These are phyloP conservation scores for Syngnathus floridae DNA, from an alignment of 2,113 vertebrate species.

Conservation along the genomic window DNA sequence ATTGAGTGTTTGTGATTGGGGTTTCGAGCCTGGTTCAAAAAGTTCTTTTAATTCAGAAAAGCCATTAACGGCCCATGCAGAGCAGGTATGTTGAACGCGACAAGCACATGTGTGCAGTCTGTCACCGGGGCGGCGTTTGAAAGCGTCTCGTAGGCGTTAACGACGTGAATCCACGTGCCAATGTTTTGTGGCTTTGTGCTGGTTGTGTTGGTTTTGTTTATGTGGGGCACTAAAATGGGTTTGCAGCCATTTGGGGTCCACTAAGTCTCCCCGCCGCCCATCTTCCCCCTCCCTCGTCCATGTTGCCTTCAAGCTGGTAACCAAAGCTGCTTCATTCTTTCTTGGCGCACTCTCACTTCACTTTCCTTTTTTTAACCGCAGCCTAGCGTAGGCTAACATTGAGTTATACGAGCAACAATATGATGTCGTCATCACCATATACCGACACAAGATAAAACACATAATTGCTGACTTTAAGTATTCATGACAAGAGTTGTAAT, in stretches of 20 bases:
- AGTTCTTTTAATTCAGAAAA: too few species aligned
- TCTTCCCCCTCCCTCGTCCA: background rate
- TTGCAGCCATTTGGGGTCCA: conserved; percentile 32
- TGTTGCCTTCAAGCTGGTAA: conserved; percentile 48
- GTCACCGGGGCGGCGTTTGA: too few species aligned
- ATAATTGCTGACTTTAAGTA: conserved; percentile 6
- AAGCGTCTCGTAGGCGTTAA: too few species aligned
- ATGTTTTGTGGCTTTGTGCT: too few species aligned
- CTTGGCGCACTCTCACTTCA: conserved; percentile 4
- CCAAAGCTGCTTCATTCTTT: conserved; percentile 1
- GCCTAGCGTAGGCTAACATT: background rate
- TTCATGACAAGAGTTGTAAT: conserved; percentile 1
- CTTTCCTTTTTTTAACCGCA: conserved; percentile 2
- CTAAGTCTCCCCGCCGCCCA: too few species aligned
- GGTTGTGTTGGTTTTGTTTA: conserved; percentile 3
- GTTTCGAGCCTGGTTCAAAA: too few species aligned
- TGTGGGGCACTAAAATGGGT: conserved; percentile 30
- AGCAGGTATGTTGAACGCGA: too few species aligned
- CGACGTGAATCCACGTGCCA: too few species aligned
- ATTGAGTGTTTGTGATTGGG: background rate
- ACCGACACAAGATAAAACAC: background rate
- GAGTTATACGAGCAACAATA: background rate
- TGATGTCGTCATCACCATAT: background rate
- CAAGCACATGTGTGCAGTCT: too few species aligned
- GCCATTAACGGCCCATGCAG: too few species aligned